Evolutionary conservation across 2,113 vertebrate genomes (phyloP).

Genomic region (Rallus limicola): DNA sequence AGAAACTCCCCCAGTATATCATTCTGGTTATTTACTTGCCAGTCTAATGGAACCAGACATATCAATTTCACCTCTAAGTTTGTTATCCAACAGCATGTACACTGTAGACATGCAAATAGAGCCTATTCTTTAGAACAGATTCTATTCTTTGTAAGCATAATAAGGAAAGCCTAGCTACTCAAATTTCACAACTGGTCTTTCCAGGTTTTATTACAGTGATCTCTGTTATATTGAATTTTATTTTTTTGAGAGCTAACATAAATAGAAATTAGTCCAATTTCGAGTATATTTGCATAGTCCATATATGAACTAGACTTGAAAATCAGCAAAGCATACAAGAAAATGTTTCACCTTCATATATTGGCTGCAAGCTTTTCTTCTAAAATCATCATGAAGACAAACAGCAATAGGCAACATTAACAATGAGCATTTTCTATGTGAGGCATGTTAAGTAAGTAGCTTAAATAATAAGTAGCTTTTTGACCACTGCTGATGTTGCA

Average conservation of each 20-base stretch:
- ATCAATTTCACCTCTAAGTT: constrained; percentile 17
- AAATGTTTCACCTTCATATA: background rate
- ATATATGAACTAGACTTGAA: background rate
- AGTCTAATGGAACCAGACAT: background rate
- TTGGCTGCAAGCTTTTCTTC: background rate
- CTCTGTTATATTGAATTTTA: background rate
- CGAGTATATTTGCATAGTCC: background rate
- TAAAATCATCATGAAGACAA: background rate
- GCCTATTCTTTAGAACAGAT: too few species aligned
- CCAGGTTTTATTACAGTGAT: background rate
- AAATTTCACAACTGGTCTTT: background rate
- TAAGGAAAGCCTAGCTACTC: background rate
- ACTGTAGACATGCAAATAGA: background rate
- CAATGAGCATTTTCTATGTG: background rate
- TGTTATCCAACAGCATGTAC: background rate
- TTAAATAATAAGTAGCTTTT: background rate
- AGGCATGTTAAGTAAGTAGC: background rate
- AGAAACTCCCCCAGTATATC: background rate
- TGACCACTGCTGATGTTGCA: background rate
- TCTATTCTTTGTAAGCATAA: background rate
- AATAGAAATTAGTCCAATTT: background rate
- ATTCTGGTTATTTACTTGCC: background rate
- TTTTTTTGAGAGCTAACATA: background rate
- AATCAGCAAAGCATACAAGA: background rate
- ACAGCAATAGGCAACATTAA: accelerated